These are phyloP conservation scores for Caenorhabditis afra DNA, from an alignment of 2,888 invertebrate species.

Conservation along the genomic window DNA sequence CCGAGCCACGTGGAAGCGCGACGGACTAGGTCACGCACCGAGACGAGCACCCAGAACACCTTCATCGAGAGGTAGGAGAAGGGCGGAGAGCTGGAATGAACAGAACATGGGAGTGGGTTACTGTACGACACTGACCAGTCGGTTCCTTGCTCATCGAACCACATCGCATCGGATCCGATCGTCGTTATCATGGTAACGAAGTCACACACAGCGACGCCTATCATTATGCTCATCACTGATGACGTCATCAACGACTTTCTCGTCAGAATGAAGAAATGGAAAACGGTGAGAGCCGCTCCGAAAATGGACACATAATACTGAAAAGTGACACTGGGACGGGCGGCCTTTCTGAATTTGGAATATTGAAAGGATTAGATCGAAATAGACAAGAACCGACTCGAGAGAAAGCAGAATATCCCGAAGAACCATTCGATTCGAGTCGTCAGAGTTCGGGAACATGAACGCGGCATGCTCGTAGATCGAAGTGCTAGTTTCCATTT, in stretches of 20 bases:
- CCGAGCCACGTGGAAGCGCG: not conserved
- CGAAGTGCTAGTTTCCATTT: not conserved
- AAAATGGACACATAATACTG: not conserved
- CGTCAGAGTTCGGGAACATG: not conserved
- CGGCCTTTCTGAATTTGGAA: too few relatives aligned
- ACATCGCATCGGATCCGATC: too few relatives aligned
- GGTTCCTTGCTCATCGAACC: too few relatives aligned
- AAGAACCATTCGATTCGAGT: not conserved
- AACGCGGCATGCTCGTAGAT: not conserved
- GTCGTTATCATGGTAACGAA: not conserved
- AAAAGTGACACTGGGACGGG: too few relatives aligned
- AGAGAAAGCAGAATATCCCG: not conserved
- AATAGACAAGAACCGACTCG: too few relatives aligned
- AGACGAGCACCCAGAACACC: not conserved
- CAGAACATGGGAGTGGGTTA: too few relatives aligned
- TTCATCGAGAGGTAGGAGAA: too few relatives aligned
- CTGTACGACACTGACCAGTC: too few relatives aligned
- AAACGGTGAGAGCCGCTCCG: conserved; percentile 8
- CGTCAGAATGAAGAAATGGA: conserved; percentile 21
- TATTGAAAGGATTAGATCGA: too few relatives aligned
- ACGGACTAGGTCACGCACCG: not conserved
- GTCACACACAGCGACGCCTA: conserved; percentile 19
- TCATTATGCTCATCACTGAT: conserved; percentile 16
- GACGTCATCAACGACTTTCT: conserved; percentile 19
- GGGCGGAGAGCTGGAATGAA: not conserved